Percentiles rank a stretch among this genome's conserved stretches.
phyloP scores from a whole-genome alignment of 1,140 invertebrate species.

The Bombyx mandarina region DNA sequence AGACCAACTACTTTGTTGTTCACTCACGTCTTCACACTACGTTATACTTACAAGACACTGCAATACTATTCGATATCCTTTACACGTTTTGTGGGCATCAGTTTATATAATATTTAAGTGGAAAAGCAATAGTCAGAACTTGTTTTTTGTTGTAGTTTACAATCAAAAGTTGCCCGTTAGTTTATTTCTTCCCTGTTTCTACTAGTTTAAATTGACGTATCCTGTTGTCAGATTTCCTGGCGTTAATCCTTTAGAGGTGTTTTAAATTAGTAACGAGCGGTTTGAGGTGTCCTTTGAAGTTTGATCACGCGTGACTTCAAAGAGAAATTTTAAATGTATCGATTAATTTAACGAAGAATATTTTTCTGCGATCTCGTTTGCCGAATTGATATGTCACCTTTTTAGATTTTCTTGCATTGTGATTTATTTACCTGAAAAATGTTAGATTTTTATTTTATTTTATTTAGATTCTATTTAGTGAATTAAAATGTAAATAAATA shows the following conservation, averaged over 20 bases:
- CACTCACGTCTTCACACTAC: constrained; percentile 52
- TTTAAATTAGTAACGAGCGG: constrained; percentile 40
- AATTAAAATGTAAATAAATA: neutral
- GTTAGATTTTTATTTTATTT: neutral
- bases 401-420: neutral
- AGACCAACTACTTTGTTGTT: constrained; percentile 62
- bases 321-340: constrained; percentile 15
- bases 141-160: too few relatives aligned
- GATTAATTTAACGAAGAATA: neutral
- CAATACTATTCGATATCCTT: too few relatives aligned
- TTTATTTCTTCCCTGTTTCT: constrained; percentile 31
- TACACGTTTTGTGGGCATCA: too few relatives aligned
- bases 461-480: neutral
- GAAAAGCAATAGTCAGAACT: too few relatives aligned
- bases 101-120: too few relatives aligned
- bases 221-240: constrained; percentile 55
- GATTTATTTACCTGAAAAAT: neutral
- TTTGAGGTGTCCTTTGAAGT: constrained; percentile 35
- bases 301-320: constrained; percentile 22
- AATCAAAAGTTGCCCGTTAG: too few relatives aligned
- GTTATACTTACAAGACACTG: constrained; percentile 10
- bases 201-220: constrained; percentile 59
- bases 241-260: constrained; percentile 40
- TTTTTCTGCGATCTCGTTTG: too few relatives aligned
- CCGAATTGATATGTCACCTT: too few relatives aligned